Evolutionary conservation across 2,113 vertebrate species (phyloP), one percentile per base, ranked within the genome.

Genomic region (Acanthochromis polyacanthus): DNA sequence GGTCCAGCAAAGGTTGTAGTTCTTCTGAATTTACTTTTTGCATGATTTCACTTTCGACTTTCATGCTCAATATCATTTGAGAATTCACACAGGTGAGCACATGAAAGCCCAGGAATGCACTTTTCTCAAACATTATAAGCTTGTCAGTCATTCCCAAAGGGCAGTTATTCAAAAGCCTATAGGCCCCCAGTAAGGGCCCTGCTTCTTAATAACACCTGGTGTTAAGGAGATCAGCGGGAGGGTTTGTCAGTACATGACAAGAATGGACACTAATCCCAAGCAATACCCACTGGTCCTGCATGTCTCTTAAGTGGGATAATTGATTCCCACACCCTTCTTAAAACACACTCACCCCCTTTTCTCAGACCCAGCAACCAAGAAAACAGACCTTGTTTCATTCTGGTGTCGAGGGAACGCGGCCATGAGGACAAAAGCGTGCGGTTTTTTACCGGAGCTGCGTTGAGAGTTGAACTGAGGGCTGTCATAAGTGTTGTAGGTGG

Each of bases 301-400:
- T 72, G 83, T 88, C 88, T 88, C 88, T 85, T 48, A 77, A 91
- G 85, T 84, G 88, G 91, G 88, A 90, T 92, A 92, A 93, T 91
- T 90, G 90, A 92, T 94, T 92, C 91, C 91, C 91, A 92, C 91
- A 92, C 88, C 89, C 89, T 87, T 90, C 85, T 92, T 87, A 89
- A 90, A 91, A 82, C 79, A 72, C 19, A 32, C 67, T 83, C 61
- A 1, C 75, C 80, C 77, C 86, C 82, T 70, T 65, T 62, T 57
- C 78, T 83, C 77, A 79, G 69, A 78, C 74, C 17, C 16, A 48
- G 75, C 79, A 89, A 87, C 79, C 68, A 17, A 71, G 82, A 90
- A 86, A 91, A 88, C 84, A 88, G 61, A 80, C 82, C 59, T 77
- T 82, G 76, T 89, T 86, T 79, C 83, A 75, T 82, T 81, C 66